These are phyloP conservation scores for Drosophila pandora DNA, from an alignment of 1,140 invertebrate genomes.

Conservation along the genomic window DNA sequence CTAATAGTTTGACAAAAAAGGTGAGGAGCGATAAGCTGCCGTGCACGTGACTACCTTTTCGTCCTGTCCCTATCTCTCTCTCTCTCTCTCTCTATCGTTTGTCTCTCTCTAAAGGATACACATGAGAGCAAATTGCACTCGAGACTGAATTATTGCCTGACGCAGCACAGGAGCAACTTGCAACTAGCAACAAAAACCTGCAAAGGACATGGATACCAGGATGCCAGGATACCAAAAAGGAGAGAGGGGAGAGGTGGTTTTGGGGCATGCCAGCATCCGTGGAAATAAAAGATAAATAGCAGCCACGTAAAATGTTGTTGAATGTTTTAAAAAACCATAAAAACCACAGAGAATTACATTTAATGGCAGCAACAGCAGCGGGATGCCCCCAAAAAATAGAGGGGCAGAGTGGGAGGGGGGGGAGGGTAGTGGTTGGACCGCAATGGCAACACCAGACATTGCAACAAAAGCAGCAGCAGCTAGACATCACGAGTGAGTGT, in stretches of 20 bases:
- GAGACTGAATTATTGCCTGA: conserved; percentile 77
- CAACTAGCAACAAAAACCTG: conserved; percentile 52
- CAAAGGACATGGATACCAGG: conserved; percentile 26
- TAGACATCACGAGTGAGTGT: conserved; percentile 21
- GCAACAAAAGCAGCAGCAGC: conserved; percentile 17
- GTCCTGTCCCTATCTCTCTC: neutral
- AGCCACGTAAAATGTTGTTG: conserved; percentile 81
- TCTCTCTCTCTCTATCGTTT: conserved; percentile 12
- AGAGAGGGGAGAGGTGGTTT: neutral
- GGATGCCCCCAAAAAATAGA: conserved; percentile 23
- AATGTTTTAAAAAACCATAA: conserved; percentile 83
- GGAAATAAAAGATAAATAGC: conserved; percentile 81
- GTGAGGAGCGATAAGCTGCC: conserved; percentile 57
- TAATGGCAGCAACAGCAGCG: conserved; percentile 67
- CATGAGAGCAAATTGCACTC: conserved; percentile 73
- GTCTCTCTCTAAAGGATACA: conserved; percentile 20
- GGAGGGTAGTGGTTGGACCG: conserved; percentile 37
- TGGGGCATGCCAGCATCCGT: conserved; percentile 19
- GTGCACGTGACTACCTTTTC: conserved; percentile 35
- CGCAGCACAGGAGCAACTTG: conserved; percentile 45
- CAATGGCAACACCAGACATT: conserved; percentile 60
- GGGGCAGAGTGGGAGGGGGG: neutral
- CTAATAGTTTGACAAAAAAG: conserved; percentile 73
- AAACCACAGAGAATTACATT: conserved; percentile 82
- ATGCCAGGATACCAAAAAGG: neutral